Percentiles rank a stretch among this genome's conserved stretches.
Conservation (phyloP, 2,113 vertebrate species). For the Sialia sialis region DNA sequence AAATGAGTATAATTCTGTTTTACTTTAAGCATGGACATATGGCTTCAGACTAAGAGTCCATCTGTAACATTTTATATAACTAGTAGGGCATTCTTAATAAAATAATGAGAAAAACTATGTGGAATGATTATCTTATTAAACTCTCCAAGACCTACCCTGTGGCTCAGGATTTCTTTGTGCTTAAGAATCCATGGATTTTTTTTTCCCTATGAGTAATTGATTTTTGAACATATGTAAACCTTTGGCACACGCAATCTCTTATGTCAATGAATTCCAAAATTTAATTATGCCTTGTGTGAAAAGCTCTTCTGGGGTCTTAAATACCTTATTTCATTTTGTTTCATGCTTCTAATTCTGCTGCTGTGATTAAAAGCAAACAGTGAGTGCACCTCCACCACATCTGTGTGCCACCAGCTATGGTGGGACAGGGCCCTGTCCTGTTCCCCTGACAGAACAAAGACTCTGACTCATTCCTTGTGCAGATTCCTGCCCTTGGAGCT, state of each 20-base stretch:
- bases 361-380: not conserved
- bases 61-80: not conserved
- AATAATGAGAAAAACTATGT: not conserved
- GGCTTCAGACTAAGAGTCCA: not conserved
- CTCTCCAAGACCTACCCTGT: not conserved
- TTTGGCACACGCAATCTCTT: not conserved
- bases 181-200: not conserved
- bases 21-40: not conserved
- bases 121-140: not conserved
- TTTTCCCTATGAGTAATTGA: not conserved
- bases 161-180: not conserved
- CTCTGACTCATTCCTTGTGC: not conserved
- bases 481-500: not conserved
- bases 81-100: not conserved
- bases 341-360: not conserved
- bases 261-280: not conserved
- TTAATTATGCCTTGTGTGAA: not conserved
- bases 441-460: not conserved
- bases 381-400: not conserved
- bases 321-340: not conserved
- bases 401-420: not conserved
- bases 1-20: not conserved
- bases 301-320: not conserved
- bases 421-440: not conserved
- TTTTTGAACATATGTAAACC: not conserved